Percentiles rank a stretch among this genome's conserved stretches.
Evolutionary conservation across 1,140 invertebrate species (phyloP).

Genomic region (Drosophila neocordata): DNA sequence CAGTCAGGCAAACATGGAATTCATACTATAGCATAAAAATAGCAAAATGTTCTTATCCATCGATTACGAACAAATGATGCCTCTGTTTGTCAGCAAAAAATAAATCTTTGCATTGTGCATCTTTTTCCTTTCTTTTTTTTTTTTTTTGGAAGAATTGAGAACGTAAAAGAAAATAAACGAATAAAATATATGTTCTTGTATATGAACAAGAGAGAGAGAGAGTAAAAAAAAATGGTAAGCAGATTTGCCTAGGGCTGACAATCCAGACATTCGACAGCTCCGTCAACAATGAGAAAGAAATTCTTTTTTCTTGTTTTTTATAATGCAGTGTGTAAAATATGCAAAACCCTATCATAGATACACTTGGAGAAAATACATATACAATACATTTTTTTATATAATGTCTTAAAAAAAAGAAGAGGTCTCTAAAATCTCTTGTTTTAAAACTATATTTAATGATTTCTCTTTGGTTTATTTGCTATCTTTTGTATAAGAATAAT

Average conservation of each 20-base stretch:
- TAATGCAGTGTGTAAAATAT: constrained; percentile 65
- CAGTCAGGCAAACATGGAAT: constrained; percentile 55
- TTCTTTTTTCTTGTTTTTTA: background rate
- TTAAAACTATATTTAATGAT: too few relatives aligned
- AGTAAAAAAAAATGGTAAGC: constrained; percentile 20
- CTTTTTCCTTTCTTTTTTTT: constrained; percentile 27
- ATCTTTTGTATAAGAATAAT: too few relatives aligned
- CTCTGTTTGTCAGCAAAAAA: constrained; percentile 77
- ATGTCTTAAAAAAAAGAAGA: too few relatives aligned
- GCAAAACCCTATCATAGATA: constrained; percentile 50
- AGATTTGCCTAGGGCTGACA: constrained; percentile 11
- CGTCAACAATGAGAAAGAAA: constrained; percentile 25
- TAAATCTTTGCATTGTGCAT: constrained; percentile 80
- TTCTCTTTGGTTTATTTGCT: too few relatives aligned
- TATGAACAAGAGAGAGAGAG: background rate
- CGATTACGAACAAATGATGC: constrained; percentile 68
- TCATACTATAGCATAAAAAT: constrained; percentile 20
- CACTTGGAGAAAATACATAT: constrained; percentile 22
- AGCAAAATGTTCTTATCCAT: constrained; percentile 57
- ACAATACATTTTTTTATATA: too few relatives aligned
- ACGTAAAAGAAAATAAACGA: constrained; percentile 51
- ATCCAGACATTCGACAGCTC: constrained; percentile 16
- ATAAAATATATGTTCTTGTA: constrained; percentile 29
- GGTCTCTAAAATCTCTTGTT: too few relatives aligned
- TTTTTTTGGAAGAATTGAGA: constrained; percentile 32